Percentiles rank a stretch among this genome's conserved stretches.
Conservation (phyloP, 1,140 invertebrate species). For the Trigoniulus corallinus region DNA sequence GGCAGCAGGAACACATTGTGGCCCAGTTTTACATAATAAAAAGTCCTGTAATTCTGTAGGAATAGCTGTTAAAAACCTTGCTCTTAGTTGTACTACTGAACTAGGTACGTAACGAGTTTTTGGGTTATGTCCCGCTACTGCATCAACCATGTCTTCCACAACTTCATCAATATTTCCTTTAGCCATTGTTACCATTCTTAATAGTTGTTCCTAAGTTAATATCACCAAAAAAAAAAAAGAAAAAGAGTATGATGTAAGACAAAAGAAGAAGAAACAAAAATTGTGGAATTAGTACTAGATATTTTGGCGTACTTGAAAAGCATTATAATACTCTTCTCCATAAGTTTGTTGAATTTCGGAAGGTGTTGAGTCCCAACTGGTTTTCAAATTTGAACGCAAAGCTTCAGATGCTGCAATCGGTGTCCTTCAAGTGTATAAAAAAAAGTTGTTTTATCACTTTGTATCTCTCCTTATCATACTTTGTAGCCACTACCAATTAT, state of each 20-base stretch:
- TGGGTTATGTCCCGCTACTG: slow-evolving; percentile 19
- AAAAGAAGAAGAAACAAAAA: not conserved
- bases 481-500: too few relatives aligned
- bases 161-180: slow-evolving; percentile 21
- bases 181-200: not conserved
- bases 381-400: slow-evolving; percentile 17
- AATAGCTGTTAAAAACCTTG: slow-evolving; percentile 16
- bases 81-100: slow-evolving; percentile 15
- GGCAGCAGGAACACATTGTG: slow-evolving; percentile 17
- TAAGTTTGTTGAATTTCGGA: slow-evolving; percentile 22
- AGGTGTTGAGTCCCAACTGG: slow-evolving; percentile 21
- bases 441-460: slow-evolving; percentile 2
- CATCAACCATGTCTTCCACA: slow-evolving; percentile 23
- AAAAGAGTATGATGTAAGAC: not conserved
- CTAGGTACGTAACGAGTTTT: slow-evolving; percentile 22
- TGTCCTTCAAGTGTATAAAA: slow-evolving; percentile 16
- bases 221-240: not conserved
- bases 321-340: slow-evolving; percentile 24
- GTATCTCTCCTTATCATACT: too few relatives aligned
- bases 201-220: not conserved
- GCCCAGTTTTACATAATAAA: slow-evolving; percentile 15
- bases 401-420: slow-evolving; percentile 18
- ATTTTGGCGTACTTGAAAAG: slow-evolving; percentile 18
- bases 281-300: too few relatives aligned
- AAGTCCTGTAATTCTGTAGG: slow-evolving; percentile 17